Evolutionary conservation across 2,797 vertebrate genomes (phyloP), one percentile per base, ranked within the genome.

Genomic region (Epinephelus malabaricus): DNA sequence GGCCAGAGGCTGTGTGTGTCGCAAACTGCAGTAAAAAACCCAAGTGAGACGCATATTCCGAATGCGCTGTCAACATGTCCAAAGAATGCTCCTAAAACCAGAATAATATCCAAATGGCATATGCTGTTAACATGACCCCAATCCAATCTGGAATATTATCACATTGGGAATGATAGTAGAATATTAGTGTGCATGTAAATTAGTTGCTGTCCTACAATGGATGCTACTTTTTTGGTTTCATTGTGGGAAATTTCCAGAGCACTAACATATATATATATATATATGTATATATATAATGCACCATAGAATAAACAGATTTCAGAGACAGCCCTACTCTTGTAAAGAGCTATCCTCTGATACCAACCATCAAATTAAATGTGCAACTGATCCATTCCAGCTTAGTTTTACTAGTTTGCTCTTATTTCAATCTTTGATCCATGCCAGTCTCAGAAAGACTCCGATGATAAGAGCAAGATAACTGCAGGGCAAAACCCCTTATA

Each of bases 391-490:
- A 19, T 27, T 66, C 43, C 14, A 15, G 11, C 18, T 55, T 3
- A 62, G 38, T 56, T 51, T 73, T 19, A 65, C 61, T 58, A 10
- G 49, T 65, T 38, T 76, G 17, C 14, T 60, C 49, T 61, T 21
- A 61, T 34, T 27, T 64, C 0, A 30, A 30, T 45, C 45, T 66
- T 38, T 47, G 21, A 56, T 49, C 10, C 21, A 21, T 5, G 6
- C 11, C 47, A 21, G 12, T 55, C 4, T 58, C 2, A 51, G 10
- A 50, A 9, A 66, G 18, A 62, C 49, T 54, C 3, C 0, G 15
- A 13, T 71, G 73, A 85, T 78, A 73, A 76, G n/a, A 87, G 34
- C 3, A 15, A 74, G 43, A 83, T 40, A 75, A 38, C 53, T 13
- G 64, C 51, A 21, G 58, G 76, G 69, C 3, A 50, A 73, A 80